These are phyloP conservation scores for Alca torda DNA, from an alignment of 2,797 vertebrate genomes.

Conservation along the genomic window DNA sequence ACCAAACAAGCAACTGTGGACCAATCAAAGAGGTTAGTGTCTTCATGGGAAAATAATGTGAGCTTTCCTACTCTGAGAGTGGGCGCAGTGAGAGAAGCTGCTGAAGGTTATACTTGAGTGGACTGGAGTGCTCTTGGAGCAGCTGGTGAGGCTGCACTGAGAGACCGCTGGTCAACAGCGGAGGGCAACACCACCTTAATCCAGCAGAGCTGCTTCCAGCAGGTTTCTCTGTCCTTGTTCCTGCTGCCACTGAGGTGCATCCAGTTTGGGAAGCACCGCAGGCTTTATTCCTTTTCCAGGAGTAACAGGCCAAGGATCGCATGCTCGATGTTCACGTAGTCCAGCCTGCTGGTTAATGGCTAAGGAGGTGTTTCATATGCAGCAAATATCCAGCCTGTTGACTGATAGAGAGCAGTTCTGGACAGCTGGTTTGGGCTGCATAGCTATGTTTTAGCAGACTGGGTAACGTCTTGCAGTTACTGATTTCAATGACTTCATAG, in stretches of 20 bases:
- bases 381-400: neutral
- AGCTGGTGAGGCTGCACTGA: neutral
- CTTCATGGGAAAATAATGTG: neutral
- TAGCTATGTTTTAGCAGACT: neutral
- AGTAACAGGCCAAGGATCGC: neutral
- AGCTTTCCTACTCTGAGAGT: neutral
- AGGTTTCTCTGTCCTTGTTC: neutral
- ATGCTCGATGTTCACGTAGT: fast-evolving
- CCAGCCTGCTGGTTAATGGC: neutral
- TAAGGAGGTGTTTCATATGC: neutral
- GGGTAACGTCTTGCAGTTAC: neutral
- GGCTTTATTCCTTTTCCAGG: neutral
- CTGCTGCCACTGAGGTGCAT: neutral
- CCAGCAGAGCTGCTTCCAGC: neutral
- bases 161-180: neutral
- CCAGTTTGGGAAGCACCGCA: neutral
- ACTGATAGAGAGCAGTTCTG: neutral
- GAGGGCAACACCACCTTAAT: neutral
- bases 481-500: neutral
- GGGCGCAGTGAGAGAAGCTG: neutral
- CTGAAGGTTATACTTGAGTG: neutral
- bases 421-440: neutral
- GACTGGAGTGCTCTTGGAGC: neutral
- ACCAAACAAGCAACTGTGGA: neutral
- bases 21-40: neutral